Evolutionary conservation across 2,888 invertebrate genomes (phyloP), one percentile per base, ranked within the genome.

Genomic region (Cyclophora punctaria): DNA sequence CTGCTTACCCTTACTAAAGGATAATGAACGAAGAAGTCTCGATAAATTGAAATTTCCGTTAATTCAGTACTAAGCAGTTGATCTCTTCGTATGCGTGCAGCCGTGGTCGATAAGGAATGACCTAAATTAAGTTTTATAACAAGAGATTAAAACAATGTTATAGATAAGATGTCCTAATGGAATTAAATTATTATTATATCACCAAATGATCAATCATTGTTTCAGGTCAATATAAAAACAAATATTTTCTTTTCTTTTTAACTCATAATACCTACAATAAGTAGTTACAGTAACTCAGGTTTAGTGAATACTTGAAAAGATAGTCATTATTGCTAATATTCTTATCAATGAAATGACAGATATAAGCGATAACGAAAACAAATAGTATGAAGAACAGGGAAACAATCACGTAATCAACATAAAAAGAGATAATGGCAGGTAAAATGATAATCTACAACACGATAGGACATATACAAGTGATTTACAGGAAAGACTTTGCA

Each of bases 41-140:
- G 37, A 72, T 58, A 72, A 83, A 84, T 85, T 83, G 85, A 71
- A 72, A 73, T 82, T 77, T 86, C 87, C 87, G 83, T 68, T 74
- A 67, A 64, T 64, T 68, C 59, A 55, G 20, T 20, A 20, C 20
- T 20, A 20, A 20, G 20, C 20, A 20, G 20, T 20, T 20, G 20
- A 20, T 1, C 20, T 20, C 20, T 20, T 20, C 20, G 20, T 20
- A 20, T 20, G 20, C 20, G 20, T 20, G 20, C 20, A 20, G 20
- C 20, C 20, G 20, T 20, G 20, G 20, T 20, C 20, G 20, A 20
- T 20, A 20, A 20, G 2, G 20, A 20, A 20, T 20, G 20, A 20
- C 20, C 20, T 20, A 20, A 20, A 20, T 20, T 20, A 20, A 20
- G 20, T 20, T 1, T 20, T 20, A n/a, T n/a, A 20, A 20, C 20